phyloP scores from a whole-genome alignment of 2,797 vertebrate species.

The Tadarida brasiliensis region DNA sequence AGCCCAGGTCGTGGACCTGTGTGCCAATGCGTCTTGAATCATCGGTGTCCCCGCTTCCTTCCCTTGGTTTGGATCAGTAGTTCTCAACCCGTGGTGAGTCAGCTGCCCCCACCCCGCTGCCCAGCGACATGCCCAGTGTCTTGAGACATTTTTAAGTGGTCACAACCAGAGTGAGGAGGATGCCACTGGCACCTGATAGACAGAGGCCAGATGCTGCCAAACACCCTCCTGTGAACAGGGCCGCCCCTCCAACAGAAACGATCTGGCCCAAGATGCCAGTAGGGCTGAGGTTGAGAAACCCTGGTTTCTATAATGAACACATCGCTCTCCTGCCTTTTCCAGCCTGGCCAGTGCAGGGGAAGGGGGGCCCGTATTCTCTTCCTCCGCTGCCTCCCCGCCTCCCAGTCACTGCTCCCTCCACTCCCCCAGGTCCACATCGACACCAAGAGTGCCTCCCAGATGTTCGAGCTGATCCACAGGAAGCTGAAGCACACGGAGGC shows the following conservation, averaged over 20 bases:
- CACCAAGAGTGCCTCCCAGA: conserved; percentile 97
- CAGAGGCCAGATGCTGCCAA: not conserved
- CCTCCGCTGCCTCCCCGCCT: not conserved
- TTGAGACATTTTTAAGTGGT: not conserved
- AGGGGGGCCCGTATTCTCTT: not conserved
- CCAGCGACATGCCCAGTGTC: too few species aligned
- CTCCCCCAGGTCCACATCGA: conserved; percentile 93
- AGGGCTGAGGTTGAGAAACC: not conserved
- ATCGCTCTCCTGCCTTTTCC: not conserved
- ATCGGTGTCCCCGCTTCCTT: not conserved
- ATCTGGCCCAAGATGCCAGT: not conserved
- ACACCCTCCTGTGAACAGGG: not conserved
- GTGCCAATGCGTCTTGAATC: not conserved
- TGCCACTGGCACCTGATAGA: not conserved
- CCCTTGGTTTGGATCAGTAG: not conserved
- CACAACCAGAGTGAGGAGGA: not conserved
- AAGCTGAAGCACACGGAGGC: conserved; percentile 96
- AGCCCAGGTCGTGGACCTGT: not conserved
- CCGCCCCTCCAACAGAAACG: not conserved
- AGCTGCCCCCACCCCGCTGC: not conserved
- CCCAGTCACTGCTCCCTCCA: not conserved
- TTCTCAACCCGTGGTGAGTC: not conserved
- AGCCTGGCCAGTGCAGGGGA: not conserved
- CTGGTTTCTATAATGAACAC: not conserved
- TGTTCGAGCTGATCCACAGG: conserved; percentile 98